Conservation (phyloP, 2,797 vertebrate species). For the Paguma larvata region DNA sequence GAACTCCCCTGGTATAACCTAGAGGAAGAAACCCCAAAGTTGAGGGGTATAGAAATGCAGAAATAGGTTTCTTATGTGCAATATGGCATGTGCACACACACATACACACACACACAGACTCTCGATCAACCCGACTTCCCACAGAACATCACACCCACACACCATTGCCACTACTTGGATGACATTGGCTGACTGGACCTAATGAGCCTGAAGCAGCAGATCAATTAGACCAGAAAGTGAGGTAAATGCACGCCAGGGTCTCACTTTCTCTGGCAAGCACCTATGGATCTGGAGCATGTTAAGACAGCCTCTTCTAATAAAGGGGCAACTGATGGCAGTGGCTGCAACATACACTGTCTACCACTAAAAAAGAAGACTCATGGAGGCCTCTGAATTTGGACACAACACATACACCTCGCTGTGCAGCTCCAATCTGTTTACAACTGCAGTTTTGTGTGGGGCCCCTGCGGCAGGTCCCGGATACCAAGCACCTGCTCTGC, state of each 20-base stretch:
- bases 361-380: not conserved
- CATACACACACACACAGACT: too few relatives aligned
- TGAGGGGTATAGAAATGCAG: not conserved
- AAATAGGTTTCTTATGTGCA: not conserved
- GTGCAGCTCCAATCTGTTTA: not conserved
- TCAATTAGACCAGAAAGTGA: not conserved
- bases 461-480: not conserved
- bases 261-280: not conserved
- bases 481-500: not conserved
- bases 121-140: not conserved
- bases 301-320: not conserved
- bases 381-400: not conserved
- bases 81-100: not conserved
- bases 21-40: not conserved
- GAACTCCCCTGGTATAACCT: not conserved
- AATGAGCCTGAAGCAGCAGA: not conserved
- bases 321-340: too few relatives aligned
- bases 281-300: not conserved
- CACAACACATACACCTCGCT: not conserved
- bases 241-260: not conserved
- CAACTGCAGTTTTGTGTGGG: not conserved
- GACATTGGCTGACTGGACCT: not conserved
- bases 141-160: not conserved
- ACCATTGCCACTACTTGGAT: not conserved
- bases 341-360: not conserved